Evolutionary conservation across 2,113 vertebrate species (phyloP), one percentile per base, ranked within the genome.

Genomic region (Mirounga angustirostris): DNA sequence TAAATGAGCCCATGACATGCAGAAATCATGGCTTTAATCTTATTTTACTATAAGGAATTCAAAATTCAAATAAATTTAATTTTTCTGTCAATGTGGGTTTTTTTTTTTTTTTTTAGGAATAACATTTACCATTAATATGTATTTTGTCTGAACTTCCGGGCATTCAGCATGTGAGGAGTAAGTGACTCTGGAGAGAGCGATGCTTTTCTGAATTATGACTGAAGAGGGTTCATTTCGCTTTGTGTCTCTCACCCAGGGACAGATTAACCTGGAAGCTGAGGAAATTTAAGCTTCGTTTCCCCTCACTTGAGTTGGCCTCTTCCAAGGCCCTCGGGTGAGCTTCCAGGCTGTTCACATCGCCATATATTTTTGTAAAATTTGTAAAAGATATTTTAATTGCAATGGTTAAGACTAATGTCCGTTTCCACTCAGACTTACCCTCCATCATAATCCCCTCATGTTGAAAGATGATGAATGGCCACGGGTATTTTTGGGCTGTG

Each of bases 11-110:
- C 36, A 46, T 6, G 26, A 82, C 7, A 94, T 4, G n/a, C n/a
- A 95, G 79, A 95, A 81, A 73, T 93, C 28, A 59, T 81, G 91
- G 43, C 56, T 95, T 85, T 86, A 91, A 50, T 43, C 71, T 91
- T 85, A 19, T 7, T 50, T 95, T 97, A 69, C 56, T 74, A 26
- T 84, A 43, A 95, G 82, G 28, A 82, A 88, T 28, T 81, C 14
- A 78, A 65, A 16, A 61, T 50, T 95, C 78, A 93, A 63, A 83
- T 89, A 96, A 78, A 83, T 56, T 74, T 56, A 43, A 78, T 52
- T 91, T 80, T 84, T 50, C 78, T 36, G 26, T 76, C 54, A 89
- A 33, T 58, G 54, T 83, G 14, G 13, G 67, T 93, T 40, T 9
- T 33, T 33, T 82, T 95, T 93, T 33, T 33, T 18, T 33, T 33